Conservation (phyloP, 1,140 invertebrate genomes). For the Eumaeus atala region DNA sequence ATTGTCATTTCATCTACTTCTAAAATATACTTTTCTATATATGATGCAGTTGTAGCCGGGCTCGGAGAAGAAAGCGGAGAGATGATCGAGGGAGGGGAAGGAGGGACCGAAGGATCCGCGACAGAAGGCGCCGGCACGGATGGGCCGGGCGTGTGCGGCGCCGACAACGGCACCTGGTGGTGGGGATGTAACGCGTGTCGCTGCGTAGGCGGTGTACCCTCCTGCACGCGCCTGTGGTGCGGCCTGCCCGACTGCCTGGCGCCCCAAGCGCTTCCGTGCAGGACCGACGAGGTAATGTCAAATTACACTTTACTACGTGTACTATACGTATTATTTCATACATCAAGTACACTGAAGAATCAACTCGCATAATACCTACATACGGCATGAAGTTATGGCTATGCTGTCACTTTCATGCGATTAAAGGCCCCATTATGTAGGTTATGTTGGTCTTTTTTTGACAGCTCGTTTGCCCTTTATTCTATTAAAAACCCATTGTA, state of each 20-base stretch:
- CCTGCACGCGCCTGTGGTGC: conserved; percentile 91
- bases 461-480: too few relatives aligned
- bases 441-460: too few relatives aligned
- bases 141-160: conserved; percentile 35
- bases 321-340: too few relatives aligned
- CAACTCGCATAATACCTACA: too few relatives aligned
- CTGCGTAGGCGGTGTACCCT: conserved; percentile 82
- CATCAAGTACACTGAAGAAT: too few relatives aligned
- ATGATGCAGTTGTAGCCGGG: conserved; percentile 41
- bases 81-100: conserved; percentile 79
- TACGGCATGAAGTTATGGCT: too few relatives aligned
- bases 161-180: conserved; percentile 78
- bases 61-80: conserved; percentile 82
- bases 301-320: too few relatives aligned
- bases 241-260: conserved; percentile 86
- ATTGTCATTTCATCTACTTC: too few relatives aligned
- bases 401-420: too few relatives aligned
- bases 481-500: background rate
- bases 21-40: too few relatives aligned
- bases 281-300: conserved; percentile 71
- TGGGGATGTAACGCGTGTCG: conserved; percentile 86
- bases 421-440: too few relatives aligned
- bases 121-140: conserved; percentile 73
- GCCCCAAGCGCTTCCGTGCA: conserved; percentile 69
- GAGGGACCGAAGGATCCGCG: conserved; percentile 87